Base-by-base conservation (phyloP, 2,888 invertebrate genomes). In the Bombylius discolor region DNA sequence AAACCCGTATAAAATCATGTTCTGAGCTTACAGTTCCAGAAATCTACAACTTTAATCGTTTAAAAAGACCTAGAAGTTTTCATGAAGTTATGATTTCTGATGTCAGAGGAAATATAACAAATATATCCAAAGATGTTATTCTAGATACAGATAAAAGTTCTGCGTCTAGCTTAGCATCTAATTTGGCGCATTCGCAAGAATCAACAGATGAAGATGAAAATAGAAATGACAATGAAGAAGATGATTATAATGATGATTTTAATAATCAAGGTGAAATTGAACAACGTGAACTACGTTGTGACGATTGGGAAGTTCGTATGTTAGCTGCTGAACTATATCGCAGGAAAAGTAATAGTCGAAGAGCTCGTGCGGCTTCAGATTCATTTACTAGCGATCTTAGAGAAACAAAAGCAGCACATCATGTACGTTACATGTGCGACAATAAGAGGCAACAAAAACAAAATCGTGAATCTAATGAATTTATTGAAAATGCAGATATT, bases 241-340 rank as follows among this genome's bases (percentile, higher is more conserved):
- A 50, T 9, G 53, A 56, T 5, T 47, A 23, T 5, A 53, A 52
- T 32, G 64, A 62, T 12, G 63, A 65, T 31, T 61, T 57, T 3
- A 56, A 56, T 31, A 47, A 66, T 23, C 66, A 67, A 5, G 62
- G 45, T 49, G 62, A 53, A 47, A 61, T 57, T 32, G 57, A 52
- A 45, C 60, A 58, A 5, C 57, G 50, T n/a, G 60, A 60, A 39
- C 51, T 70, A 7, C 70, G 72, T 51, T 65, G 67, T 58, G 81
- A 83, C 60, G 82, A 85, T 66, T 88, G 88, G 88, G 88, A 89
- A 69, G 83, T 88, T 1, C 79, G 82, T 70, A 85, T 88, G 85
- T 71, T 89, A 45, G 88, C 87, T 0, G 81, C 85, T 60, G 85
- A 88, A 68, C 75, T 88, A 62, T 82, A 84, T 60, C 77, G 79